Conservation (phyloP, 2,888 invertebrate species). For the Drosophila leonis region DNA sequence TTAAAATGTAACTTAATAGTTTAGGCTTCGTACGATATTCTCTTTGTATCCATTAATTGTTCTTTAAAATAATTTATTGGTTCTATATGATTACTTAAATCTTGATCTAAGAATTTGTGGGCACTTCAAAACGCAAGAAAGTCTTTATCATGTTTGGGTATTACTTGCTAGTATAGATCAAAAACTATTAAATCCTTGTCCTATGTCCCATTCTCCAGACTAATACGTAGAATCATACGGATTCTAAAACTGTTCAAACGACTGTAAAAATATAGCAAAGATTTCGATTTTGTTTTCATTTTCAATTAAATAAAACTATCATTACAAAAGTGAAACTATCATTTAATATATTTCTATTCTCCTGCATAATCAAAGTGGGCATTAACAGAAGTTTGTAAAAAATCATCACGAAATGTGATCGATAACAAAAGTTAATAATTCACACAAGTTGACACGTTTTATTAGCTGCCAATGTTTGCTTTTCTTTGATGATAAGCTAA, state of each 20-base stretch:
- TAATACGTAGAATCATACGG: background rate
- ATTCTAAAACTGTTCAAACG: background rate
- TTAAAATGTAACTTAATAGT: background rate
- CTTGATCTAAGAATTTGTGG: background rate
- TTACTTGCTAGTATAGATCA: background rate
- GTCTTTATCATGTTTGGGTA: background rate
- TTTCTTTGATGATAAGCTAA: background rate
- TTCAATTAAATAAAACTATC: too few species aligned
- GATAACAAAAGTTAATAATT: background rate
- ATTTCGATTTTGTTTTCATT: background rate
- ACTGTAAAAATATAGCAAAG: background rate
- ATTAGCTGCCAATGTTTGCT: background rate
- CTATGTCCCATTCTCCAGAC: too few species aligned
- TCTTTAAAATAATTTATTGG: background rate
- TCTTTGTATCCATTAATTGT: background rate
- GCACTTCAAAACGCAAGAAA: background rate
- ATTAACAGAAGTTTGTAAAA: background rate
- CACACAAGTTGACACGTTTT: background rate
- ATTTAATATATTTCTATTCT: background rate
- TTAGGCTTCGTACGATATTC: background rate
- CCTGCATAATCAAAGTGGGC: background rate
- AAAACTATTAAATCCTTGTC: too few species aligned
- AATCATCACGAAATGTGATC: background rate
- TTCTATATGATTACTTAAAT: background rate
- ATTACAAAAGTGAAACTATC: background rate